Evolutionary conservation across 2,797 vertebrate species (phyloP), one percentile per base, ranked within the genome.

Genomic region (Poeciliopsis presidionis): DNA sequence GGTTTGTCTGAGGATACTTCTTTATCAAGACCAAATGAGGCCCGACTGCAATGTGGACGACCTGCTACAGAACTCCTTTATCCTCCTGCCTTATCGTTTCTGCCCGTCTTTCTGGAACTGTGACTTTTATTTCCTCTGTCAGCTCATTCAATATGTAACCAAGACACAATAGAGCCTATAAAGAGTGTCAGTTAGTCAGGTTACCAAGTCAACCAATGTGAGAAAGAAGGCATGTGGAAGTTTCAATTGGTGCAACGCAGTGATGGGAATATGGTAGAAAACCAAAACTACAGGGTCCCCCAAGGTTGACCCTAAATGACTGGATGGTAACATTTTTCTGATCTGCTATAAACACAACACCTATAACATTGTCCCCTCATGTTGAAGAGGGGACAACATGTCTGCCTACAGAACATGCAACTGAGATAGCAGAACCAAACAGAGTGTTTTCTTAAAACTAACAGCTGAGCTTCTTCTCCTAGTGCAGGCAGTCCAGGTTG

Each of bases 1-100:
- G 81, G 81, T 86, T 85, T 77, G 84, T 84, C 86, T 41, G 63
- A 67, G 63, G 36, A 13, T 41, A 12, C 36, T 39, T 67, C 78
- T 86, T 89, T 84, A 82, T 82, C 55, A 77, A 81, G 80, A 79
- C 65, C 73, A 84, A 85, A 84, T 84, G 80, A 86, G 87, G 80
- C 81, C 81, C 61, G 74, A 74, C 79, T 81, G 76, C 39, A 6
- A 76, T 65, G 36, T 65, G 20, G 36, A 67, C 25, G 63, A 86
- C 83, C 83, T 18, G 75, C 78, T 82, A 86, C 74, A 79, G 63
- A 82, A 79, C 79, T 83, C n/a, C 78, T 74, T 70, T 67, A 47
- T 65, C 36, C 65, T 51, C 80, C 57, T 39, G 49, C 72, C 79
- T 73, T 33, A 2, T 33, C 53, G 7, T 57, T 59, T 72, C 70